Evolutionary conservation across 2,888 invertebrate genomes (phyloP).

Genomic region (Drosophila setosimentum): DNA sequence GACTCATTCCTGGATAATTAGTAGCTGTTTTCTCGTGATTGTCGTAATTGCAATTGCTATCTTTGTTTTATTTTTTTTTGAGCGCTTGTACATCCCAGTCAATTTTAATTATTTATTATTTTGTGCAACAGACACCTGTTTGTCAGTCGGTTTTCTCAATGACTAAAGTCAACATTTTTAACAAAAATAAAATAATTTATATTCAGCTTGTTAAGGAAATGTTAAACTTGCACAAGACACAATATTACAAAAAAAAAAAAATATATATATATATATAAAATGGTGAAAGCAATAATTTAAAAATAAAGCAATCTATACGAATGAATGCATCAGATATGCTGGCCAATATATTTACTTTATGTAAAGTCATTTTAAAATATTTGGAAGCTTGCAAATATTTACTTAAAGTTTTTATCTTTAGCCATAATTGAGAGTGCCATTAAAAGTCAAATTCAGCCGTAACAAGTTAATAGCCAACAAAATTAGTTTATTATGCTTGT

Average conservation of each 20-base stretch:
- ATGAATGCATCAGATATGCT: background rate
- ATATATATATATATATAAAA: too few species aligned
- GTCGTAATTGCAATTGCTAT: slow-evolving; percentile 58
- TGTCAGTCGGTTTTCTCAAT: slow-evolving; percentile 16
- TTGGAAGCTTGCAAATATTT: slow-evolving; percentile 9
- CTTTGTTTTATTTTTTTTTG: slow-evolving; percentile 17
- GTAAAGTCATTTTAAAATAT: slow-evolving; percentile 7
- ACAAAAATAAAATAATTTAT: background rate
- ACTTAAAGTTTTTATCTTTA: background rate
- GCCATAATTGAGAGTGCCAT: slow-evolving; percentile 1
- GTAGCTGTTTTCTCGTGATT: slow-evolving; percentile 23
- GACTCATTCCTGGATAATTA: slow-evolving; percentile 52
- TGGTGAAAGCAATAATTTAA: background rate
- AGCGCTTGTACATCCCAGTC: slow-evolving; percentile 20
- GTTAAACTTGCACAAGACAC: background rate
- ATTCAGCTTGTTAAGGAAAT: slow-evolving; percentile 11
- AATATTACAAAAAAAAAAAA: background rate
- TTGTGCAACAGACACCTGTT: slow-evolving; percentile 56
- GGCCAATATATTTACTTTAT: background rate
- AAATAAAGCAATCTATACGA: background rate
- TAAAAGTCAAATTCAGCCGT: background rate
- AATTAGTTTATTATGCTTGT: background rate
- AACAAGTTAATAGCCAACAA: slow-evolving; percentile 9
- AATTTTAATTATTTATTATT: slow-evolving; percentile 49
- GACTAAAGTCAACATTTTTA: slow-evolving; percentile 9